phyloP scores from a whole-genome alignment of 2,888 invertebrate genomes.

The Slavum lentiscoides region DNA sequence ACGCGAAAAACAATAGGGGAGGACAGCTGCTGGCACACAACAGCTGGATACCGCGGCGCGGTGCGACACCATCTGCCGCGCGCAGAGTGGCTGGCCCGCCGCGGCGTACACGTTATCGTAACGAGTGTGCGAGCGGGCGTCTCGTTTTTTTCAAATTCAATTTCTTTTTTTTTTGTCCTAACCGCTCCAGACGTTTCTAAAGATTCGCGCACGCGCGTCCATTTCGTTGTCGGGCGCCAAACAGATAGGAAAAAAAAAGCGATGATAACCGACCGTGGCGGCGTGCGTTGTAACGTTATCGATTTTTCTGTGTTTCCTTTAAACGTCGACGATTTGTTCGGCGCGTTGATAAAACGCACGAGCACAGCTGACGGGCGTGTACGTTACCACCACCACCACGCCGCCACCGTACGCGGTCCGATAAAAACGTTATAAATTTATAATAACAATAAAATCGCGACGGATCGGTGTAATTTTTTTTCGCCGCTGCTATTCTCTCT shows the following conservation, averaged over 20 bases:
- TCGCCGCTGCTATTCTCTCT: neutral
- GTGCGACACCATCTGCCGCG: constrained; percentile 41
- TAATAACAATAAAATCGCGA: neutral
- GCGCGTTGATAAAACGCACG: constrained; percentile 19
- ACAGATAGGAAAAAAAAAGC: too few relatives aligned
- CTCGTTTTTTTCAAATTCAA: too few relatives aligned
- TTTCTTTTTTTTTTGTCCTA: too few relatives aligned
- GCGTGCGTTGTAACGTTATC: neutral
- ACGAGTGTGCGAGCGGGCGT: too few relatives aligned
- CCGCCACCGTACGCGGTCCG: neutral
- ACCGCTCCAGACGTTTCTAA: too few relatives aligned
- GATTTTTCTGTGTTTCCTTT: neutral
- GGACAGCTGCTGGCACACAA: constrained; percentile 51
- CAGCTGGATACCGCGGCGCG: constrained; percentile 50
- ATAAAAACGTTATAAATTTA: neutral
- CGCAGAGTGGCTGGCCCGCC: too few relatives aligned
- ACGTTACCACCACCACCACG: neutral
- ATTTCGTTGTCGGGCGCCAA: too few relatives aligned
- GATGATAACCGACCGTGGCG: too few relatives aligned
- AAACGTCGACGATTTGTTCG: neutral
- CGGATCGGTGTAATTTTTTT: neutral
- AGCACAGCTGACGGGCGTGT: constrained; percentile 45
- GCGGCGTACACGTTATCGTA: too few relatives aligned
- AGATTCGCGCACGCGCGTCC: too few relatives aligned
- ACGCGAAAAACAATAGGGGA: constrained; percentile 43